These are phyloP conservation scores for Eidolon dupreanum DNA, from an alignment of 2,797 vertebrate genomes.

Conservation along the genomic window DNA sequence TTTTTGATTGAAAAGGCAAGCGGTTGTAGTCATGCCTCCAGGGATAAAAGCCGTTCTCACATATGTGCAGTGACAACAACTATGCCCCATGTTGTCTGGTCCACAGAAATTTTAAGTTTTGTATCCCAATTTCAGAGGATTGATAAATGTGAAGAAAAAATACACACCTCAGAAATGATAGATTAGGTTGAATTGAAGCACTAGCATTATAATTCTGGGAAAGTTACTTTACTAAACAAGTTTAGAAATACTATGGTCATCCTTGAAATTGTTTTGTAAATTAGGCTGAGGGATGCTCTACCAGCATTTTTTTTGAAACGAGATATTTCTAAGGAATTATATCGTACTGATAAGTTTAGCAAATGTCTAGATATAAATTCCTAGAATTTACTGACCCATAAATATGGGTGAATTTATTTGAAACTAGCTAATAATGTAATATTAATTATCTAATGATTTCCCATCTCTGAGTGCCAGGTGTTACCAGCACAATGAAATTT, in stretches of 20 bases:
- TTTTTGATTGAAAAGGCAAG: neutral
- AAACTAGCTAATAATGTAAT: neutral
- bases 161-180: neutral
- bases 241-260: neutral
- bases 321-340: slow-evolving; percentile 8
- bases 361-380: neutral
- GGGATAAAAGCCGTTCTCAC: neutral
- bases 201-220: neutral
- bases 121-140: neutral
- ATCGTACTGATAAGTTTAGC: neutral
- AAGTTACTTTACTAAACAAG: neutral
- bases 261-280: neutral
- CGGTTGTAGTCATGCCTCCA: neutral
- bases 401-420: slow-evolving; percentile 42
- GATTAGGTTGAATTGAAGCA: neutral
- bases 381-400: neutral
- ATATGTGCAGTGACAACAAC: neutral
- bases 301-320: neutral
- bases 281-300: neutral
- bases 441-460: neutral
- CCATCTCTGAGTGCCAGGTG: neutral
- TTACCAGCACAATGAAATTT: neutral
- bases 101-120: neutral
- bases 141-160: neutral
- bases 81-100: neutral